Percentiles rank a stretch among this genome's conserved stretches.
These are phyloP conservation scores for Mormyrops boulengeri DNA, from an alignment of 2,797 vertebrate genomes.

Conservation along the genomic window DNA sequence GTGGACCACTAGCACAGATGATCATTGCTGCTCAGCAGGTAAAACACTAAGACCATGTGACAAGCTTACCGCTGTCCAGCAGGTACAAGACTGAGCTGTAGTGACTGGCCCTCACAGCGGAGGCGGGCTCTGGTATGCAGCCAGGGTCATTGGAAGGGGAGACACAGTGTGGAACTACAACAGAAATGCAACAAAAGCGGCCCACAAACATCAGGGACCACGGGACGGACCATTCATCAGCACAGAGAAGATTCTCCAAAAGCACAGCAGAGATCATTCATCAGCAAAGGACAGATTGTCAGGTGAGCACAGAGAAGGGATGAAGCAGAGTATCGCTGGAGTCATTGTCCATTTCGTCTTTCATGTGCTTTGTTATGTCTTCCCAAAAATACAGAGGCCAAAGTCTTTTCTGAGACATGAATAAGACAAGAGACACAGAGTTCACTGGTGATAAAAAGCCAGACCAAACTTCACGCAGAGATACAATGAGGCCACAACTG, in stretches of 20 bases:
- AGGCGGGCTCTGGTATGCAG: slow-evolving; percentile 61
- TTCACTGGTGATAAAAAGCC: not conserved
- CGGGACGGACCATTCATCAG: not conserved
- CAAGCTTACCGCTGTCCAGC: slow-evolving; percentile 74
- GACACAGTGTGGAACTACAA: slow-evolving; percentile 70
- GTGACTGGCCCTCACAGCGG: slow-evolving; percentile 69
- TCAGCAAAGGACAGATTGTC: not conserved
- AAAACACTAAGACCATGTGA: not conserved
- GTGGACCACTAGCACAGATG: not conserved
- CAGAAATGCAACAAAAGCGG: slow-evolving; percentile 26
- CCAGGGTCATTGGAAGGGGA: slow-evolving; percentile 68
- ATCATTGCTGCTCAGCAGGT: not conserved
- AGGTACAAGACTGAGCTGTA: slow-evolving; percentile 77
- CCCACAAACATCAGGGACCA: not conserved
- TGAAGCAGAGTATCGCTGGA: not conserved
- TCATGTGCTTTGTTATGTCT: not conserved
- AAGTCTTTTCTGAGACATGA: not conserved
- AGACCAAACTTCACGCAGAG: not conserved
- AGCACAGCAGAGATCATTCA: not conserved
- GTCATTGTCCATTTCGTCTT: not conserved
- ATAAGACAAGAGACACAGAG: not conserved
- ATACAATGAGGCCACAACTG: not conserved
- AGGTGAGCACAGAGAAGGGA: not conserved
- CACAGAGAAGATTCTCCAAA: not conserved
- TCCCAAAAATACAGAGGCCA: not conserved